A percentile compares a stretch with the other conserved stretches of the same genome.
phyloP scores from a whole-genome alignment of 2,113 vertebrate species.

The Varanus salvator region DNA sequence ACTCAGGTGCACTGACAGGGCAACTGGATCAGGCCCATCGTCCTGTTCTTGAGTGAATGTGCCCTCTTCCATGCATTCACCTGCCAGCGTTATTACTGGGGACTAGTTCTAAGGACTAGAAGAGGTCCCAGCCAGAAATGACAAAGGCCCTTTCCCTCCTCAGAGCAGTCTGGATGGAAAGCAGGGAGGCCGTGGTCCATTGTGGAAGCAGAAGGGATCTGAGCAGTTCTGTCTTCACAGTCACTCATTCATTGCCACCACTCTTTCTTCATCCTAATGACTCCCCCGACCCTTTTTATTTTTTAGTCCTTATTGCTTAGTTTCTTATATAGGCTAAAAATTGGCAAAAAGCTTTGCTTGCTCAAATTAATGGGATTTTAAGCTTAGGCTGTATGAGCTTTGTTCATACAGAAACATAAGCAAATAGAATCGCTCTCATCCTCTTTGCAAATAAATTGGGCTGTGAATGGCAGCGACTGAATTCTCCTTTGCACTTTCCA shows the following conservation, averaged over 20 bases:
- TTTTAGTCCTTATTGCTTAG: neutral
- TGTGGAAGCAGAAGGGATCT: neutral
- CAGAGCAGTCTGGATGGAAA: neutral
- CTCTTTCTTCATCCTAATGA: neutral
- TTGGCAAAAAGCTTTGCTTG: accelerated
- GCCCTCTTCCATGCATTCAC: neutral
- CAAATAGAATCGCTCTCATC: neutral
- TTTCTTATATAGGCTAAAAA: neutral
- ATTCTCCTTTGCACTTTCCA: neutral
- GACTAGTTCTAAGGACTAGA: neutral
- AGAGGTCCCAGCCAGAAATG: neutral
- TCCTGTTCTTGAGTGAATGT: neutral
- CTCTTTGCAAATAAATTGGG: neutral
- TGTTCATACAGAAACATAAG: slow-evolving; percentile 4
- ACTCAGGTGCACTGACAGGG: neutral
- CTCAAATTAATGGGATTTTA: neutral
- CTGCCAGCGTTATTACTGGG: neutral
- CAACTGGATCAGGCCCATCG: neutral
- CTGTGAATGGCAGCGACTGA: neutral
- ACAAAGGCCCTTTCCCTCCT: neutral
- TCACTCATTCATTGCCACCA: neutral
- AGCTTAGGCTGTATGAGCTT: neutral
- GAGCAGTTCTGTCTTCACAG: neutral
- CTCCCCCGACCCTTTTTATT: neutral
- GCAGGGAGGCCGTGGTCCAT: neutral